These are phyloP conservation scores for Muraenolepis orangiensis DNA, from an alignment of 2,797 vertebrate species.

Conservation along the genomic window DNA sequence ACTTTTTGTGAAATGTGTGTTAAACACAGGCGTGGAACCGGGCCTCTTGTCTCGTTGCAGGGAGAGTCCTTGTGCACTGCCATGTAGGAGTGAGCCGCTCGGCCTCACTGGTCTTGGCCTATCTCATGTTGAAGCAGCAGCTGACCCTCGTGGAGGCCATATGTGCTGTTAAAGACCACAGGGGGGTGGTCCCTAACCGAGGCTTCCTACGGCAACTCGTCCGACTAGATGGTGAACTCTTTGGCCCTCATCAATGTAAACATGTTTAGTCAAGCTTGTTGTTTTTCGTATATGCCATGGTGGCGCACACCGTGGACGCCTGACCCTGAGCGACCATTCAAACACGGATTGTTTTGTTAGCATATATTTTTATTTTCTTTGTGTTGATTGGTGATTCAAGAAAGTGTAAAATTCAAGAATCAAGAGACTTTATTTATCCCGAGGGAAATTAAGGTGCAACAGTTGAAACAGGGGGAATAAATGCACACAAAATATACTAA, in stretches of 20 bases:
- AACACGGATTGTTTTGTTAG: no score
- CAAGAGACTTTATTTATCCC: no score
- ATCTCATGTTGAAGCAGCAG: slow-evolving; percentile 90
- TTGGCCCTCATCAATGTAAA: slow-evolving; percentile 55
- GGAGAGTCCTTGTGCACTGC: slow-evolving; percentile 89
- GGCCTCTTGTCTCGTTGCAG: slow-evolving; percentile 58
- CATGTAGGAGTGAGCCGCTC: slow-evolving; percentile 92
- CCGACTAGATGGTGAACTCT: slow-evolving; percentile 79
- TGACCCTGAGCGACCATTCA: no score
- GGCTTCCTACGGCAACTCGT: slow-evolving; percentile 89
- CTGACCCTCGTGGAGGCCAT: slow-evolving; percentile 90
- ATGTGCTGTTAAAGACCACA: slow-evolving; percentile 87
- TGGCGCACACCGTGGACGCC: no score
- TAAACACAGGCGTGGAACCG: not conserved
- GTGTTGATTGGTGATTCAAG: no score
- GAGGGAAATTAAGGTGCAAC: no score
- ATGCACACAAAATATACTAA: no score
- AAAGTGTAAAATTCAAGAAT: no score
- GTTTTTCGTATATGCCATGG: not conserved
- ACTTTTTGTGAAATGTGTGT: not conserved
- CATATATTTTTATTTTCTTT: no score
- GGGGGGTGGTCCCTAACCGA: slow-evolving; percentile 87
- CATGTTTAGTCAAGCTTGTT: not conserved
- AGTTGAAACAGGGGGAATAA: no score
- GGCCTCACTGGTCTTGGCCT: slow-evolving; percentile 88